Percentiles rank a stretch among this genome's conserved stretches.
phyloP scores from a whole-genome alignment of 2,797 vertebrate genomes.

The Anolis apletophallus region DNA sequence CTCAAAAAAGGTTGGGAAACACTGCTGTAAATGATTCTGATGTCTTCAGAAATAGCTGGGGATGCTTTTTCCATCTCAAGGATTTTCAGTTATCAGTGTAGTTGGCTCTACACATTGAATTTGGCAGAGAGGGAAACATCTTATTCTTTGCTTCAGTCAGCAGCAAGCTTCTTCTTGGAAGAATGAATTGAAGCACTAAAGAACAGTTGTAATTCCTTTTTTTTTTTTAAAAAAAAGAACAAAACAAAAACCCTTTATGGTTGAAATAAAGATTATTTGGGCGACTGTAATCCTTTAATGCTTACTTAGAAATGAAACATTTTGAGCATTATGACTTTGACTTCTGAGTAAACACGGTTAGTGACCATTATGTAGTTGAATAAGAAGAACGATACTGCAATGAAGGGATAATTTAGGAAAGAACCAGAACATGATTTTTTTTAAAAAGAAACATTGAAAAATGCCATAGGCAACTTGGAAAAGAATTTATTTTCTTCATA shows the following conservation, averaged over 20 bases:
- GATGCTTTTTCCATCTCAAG: no score
- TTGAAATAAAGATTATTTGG: not conserved
- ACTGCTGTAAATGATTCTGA: not conserved
- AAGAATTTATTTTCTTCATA: slow-evolving; percentile 36
- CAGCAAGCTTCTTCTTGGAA: not conserved
- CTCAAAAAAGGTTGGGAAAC: no score
- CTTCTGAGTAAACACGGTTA: not conserved
- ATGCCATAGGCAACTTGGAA: not conserved
- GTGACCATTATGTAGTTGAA: not conserved
- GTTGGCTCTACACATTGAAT: not conserved
- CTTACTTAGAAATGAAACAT: not conserved
- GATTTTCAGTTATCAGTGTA: no score
- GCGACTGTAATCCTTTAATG: not conserved
- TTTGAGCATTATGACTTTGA: not conserved
- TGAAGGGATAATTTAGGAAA: not conserved
- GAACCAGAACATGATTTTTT: not conserved
- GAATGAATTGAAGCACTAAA: not conserved
- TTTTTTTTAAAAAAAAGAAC: no score
- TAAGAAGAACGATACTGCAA: not conserved
- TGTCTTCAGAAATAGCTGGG: not conserved
- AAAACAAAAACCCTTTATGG: not conserved
- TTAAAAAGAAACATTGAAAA: not conserved
- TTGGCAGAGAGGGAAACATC: not conserved
- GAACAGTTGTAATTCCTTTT: not conserved
- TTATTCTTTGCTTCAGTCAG: not conserved